These are phyloP conservation scores for Eupsilia transversa DNA, from an alignment of 2,888 invertebrate genomes.

Conservation along the genomic window DNA sequence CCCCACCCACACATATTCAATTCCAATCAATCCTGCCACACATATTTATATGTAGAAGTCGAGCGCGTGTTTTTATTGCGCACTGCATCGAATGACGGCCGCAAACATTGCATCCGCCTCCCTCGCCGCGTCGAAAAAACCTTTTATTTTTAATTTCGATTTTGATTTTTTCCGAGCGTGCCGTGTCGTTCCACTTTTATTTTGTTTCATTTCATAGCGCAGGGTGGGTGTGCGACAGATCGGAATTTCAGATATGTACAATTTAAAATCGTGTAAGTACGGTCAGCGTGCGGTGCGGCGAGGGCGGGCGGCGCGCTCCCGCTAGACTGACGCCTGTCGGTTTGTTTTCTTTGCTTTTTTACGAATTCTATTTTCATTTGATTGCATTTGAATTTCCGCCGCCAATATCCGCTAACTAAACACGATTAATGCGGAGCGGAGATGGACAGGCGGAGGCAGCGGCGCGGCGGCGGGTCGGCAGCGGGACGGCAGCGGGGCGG, in stretches of 20 bases:
- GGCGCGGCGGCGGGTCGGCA: conserved; percentile 69
- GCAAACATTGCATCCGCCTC: conserved; percentile 89
- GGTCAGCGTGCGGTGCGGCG: conserved; percentile 83
- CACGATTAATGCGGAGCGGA: conserved; percentile 90
- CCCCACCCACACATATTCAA: conserved; percentile 88
- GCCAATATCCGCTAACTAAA: conserved; percentile 91
- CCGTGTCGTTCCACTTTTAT: conserved; percentile 88
- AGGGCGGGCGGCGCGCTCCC: conserved; percentile 77
- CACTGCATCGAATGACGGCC: conserved; percentile 89
- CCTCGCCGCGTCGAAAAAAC: conserved; percentile 84
- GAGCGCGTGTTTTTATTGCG: conserved; percentile 88
- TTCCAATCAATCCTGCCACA: conserved; percentile 90
- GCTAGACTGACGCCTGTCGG: conserved; percentile 90
- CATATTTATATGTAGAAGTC: conserved; percentile 89
- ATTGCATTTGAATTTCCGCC: conserved; percentile 91
- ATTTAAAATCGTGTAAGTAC: conserved; percentile 91
- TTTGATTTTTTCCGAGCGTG: conserved; percentile 89
- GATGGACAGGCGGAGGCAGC: conserved; percentile 86
- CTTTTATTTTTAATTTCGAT: conserved; percentile 90
- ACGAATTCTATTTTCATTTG: conserved; percentile 90
- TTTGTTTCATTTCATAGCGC: conserved; percentile 91
- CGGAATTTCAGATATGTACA: conserved; percentile 91
- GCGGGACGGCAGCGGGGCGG: conserved; percentile 56
- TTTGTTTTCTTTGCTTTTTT: conserved; percentile 90
- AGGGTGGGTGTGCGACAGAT: conserved; percentile 90